phyloP scores from a whole-genome alignment of 2,113 vertebrate genomes.

The Gymnogyps californianus region DNA sequence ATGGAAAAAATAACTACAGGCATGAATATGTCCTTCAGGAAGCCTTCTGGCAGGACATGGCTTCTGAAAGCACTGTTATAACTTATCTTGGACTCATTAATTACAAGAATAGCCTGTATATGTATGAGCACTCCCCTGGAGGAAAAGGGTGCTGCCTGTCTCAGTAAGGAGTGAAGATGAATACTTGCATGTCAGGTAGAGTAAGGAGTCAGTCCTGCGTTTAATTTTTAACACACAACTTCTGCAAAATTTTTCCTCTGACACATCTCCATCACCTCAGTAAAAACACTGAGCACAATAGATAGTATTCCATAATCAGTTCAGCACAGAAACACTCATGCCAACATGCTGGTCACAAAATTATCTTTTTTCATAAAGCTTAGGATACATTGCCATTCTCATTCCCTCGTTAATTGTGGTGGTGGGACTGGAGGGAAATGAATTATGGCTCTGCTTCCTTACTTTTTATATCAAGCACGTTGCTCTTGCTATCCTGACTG shows the following conservation, averaged over 20 bases:
- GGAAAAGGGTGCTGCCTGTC: neutral
- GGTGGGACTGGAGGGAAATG: neutral
- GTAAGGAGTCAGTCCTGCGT: neutral
- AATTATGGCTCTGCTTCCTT: neutral
- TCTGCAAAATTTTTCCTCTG: neutral
- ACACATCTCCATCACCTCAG: neutral
- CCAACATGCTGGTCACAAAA: neutral
- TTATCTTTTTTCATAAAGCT: neutral
- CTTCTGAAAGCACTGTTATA: neutral
- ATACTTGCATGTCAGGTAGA: neutral
- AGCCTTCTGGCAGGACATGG: neutral
- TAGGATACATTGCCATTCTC: neutral
- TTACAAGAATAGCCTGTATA: neutral
- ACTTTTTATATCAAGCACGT: neutral
- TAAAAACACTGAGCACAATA: neutral
- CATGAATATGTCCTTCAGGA: neutral
- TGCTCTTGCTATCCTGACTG: neutral
- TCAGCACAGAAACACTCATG: neutral
- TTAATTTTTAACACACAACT: neutral
- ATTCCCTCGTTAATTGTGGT: neutral
- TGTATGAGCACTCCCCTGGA: neutral
- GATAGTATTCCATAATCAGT: neutral
- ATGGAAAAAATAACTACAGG: neutral
- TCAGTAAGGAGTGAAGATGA: neutral
- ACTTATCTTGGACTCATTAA: neutral